phyloP scores from a whole-genome alignment of 2,888 invertebrate species.

The Lasioglossum vierecki region DNA sequence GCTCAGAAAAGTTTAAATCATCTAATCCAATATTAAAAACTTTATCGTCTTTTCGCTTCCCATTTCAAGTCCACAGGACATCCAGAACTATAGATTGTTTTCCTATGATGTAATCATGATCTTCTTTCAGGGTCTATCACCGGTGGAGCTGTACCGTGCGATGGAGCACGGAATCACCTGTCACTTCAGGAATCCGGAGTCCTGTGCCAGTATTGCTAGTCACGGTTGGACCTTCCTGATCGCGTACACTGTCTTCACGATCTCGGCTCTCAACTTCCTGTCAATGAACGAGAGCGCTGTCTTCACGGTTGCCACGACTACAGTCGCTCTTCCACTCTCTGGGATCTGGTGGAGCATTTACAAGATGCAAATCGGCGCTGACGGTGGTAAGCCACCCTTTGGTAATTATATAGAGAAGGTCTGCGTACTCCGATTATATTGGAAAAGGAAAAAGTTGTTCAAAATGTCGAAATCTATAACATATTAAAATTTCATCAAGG shows the following conservation, averaged over 20 bases:
- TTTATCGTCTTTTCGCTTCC: no score
- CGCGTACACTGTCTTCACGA: constrained; percentile 84
- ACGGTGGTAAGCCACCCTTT: constrained; percentile 75
- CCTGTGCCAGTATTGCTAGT: constrained; percentile 77
- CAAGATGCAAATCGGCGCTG: constrained; percentile 82
- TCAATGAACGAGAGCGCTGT: constrained; percentile 86
- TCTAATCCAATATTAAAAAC: no score
- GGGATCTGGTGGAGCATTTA: constrained; percentile 87
- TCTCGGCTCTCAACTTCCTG: constrained; percentile 85
- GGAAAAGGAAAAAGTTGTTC: no score
- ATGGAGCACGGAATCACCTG: constrained; percentile 78
- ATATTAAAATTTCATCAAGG: no score
- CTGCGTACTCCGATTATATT: no score
- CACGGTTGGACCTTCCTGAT: constrained; percentile 85
- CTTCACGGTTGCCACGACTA: constrained; percentile 85
- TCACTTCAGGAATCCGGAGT: constrained; percentile 75
- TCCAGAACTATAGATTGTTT: not conserved
- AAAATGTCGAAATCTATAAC: no score
- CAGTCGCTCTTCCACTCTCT: constrained; percentile 85
- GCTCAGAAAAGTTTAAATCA: no score
- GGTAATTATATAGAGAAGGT: no score
- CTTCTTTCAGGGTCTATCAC: constrained; percentile 76
- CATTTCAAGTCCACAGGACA: no score
- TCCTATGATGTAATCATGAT: not conserved
- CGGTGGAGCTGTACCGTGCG: constrained; percentile 76